Evolutionary conservation across 2,797 vertebrate species (phyloP).

Genomic region (Pseudochirops cupreus): DNA sequence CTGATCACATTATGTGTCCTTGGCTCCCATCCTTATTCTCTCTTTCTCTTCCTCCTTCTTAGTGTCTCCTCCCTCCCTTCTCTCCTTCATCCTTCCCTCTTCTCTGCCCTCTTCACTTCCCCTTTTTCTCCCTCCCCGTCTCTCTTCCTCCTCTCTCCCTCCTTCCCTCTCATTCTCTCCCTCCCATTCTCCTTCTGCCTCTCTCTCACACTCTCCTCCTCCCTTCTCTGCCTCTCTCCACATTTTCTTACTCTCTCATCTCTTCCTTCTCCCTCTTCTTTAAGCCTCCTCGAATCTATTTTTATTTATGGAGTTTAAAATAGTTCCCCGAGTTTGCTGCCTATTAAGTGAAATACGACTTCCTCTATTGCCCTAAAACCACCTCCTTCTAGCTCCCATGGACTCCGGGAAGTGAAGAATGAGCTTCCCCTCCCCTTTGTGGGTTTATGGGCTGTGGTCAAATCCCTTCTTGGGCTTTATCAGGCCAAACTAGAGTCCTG

Average conservation of each 20-base stretch:
- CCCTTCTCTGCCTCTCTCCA: not conserved
- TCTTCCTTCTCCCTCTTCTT: not conserved
- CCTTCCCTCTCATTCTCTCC: not conserved
- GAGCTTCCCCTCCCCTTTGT: not conserved
- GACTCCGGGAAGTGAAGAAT: not conserved
- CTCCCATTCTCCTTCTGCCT: not conserved
- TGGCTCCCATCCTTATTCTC: not conserved
- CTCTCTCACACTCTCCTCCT: not conserved
- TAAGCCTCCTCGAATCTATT: not conserved
- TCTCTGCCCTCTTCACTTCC: not conserved
- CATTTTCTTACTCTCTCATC: not conserved
- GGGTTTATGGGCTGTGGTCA: not conserved
- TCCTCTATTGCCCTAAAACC: not conserved
- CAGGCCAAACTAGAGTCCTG: not conserved
- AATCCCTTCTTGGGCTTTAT: not conserved
- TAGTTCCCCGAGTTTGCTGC: not conserved
- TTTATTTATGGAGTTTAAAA: not conserved
- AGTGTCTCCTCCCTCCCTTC: not conserved
- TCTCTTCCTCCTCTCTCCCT: not conserved
- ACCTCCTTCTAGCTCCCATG: not conserved
- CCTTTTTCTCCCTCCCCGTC: not conserved
- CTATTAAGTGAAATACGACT: not conserved
- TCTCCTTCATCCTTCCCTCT: not conserved
- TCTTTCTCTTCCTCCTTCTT: not conserved
- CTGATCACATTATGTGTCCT: not conserved